Percentiles rank a stretch among this genome's conserved stretches.
Evolutionary conservation across 2,888 invertebrate genomes (phyloP).

Genomic region (Baronia brevicornis): DNA sequence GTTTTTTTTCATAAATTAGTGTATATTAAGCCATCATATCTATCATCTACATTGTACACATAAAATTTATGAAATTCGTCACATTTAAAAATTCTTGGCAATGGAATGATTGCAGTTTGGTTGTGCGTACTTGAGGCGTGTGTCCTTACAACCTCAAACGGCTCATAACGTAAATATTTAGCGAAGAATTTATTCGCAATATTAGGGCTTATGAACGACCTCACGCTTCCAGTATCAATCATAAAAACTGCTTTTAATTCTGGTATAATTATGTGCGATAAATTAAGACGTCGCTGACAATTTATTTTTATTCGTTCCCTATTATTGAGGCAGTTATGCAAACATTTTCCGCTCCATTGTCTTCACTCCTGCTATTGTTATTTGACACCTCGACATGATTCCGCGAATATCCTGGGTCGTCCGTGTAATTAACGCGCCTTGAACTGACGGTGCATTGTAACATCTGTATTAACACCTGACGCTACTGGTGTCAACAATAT

Average conservation of each 20-base stretch:
- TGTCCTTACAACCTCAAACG: constrained; percentile 13
- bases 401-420: no score
- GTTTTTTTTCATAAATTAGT: constrained; percentile 16
- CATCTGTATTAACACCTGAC: no score
- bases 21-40: constrained; percentile 20
- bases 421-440: no score
- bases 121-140: constrained; percentile 13
- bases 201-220: constrained; percentile 16
- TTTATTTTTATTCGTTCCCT: not conserved
- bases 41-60: constrained; percentile 16
- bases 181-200: constrained; percentile 12
- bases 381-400: no score
- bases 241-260: constrained; percentile 17
- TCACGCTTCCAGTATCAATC: constrained; percentile 19
- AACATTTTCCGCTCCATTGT: no score
- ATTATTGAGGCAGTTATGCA: no score
- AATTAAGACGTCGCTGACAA: no score
- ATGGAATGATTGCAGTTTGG: constrained; percentile 10
- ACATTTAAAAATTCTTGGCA: constrained; percentile 10
- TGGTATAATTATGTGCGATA: constrained; percentile 17
- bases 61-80: constrained; percentile 18
- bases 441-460: no score
- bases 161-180: constrained; percentile 5
- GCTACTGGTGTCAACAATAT: no score
- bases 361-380: no score